Evolutionary conservation across 2,113 vertebrate species (phyloP).

Genomic region (Elephas maximus): DNA sequence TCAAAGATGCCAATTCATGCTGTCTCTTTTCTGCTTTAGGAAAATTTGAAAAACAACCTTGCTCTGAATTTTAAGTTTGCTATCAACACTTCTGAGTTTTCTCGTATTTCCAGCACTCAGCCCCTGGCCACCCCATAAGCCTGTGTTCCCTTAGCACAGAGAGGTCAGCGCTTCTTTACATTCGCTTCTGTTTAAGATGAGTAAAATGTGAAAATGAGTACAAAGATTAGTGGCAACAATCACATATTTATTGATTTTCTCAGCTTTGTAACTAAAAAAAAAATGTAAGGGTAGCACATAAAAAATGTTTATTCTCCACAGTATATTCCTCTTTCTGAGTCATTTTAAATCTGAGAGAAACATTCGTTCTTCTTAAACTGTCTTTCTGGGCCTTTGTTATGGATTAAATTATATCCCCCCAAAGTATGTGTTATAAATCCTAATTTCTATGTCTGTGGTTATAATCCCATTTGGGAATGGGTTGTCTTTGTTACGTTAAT

Average conservation of each 20-base stretch:
- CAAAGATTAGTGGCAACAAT: neutral
- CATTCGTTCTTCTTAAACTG: conserved; percentile 34
- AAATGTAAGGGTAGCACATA: neutral
- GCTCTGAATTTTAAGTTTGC: neutral
- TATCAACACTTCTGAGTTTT: neutral
- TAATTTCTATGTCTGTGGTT: too few relatives aligned
- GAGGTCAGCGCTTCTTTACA: neutral
- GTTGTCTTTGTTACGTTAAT: too few relatives aligned
- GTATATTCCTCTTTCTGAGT: conserved; percentile 42
- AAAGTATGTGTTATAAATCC: too few relatives aligned
- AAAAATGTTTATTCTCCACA: conserved; percentile 7
- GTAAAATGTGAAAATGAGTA: conserved; percentile 38
- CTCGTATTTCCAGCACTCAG: neutral
- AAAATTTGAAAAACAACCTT: neutral
- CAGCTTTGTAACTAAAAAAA: conserved; percentile 24
- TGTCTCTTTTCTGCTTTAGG: neutral
- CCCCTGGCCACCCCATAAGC: too few relatives aligned
- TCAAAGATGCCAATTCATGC: neutral
- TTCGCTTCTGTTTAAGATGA: neutral
- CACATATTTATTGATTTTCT: conserved; percentile 30
- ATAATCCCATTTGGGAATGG: too few relatives aligned
- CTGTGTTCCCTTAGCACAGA: neutral
- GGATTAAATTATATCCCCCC: too few relatives aligned
- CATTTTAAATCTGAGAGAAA: conserved; percentile 63
- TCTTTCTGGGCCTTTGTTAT: neutral